These are phyloP conservation scores for Lamellibrachia luymesi DNA, from an alignment of 1,140 invertebrate genomes.

Conservation along the genomic window DNA sequence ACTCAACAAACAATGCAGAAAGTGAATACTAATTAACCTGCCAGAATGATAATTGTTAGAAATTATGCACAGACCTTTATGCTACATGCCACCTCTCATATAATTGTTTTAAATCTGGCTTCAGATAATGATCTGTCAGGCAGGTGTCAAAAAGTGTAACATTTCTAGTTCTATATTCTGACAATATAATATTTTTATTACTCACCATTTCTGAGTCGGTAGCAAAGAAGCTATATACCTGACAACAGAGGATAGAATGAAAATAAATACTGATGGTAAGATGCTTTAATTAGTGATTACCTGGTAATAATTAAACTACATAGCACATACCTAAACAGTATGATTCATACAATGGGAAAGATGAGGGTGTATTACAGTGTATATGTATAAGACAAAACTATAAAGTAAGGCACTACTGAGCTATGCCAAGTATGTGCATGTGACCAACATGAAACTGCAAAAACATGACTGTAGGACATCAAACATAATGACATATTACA, in stretches of 20 bases:
- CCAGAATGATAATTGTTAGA: no score
- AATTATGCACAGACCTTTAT: no score
- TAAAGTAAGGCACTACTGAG: background rate
- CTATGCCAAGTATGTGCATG: background rate
- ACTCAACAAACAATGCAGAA: background rate
- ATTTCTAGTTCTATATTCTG: background rate
- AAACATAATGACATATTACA: background rate
- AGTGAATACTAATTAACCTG: background rate
- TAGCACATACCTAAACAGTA: background rate
- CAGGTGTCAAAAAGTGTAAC: background rate
- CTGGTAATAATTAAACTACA: background rate
- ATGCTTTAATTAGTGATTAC: background rate
- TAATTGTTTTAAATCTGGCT: background rate
- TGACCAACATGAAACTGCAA: background rate
- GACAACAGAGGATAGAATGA: constrained; percentile 31
- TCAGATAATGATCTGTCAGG: background rate
- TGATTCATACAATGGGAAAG: background rate
- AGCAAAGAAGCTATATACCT: constrained; percentile 83
- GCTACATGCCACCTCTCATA: background rate
- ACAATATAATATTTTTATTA: constrained; percentile 10
- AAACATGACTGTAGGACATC: background rate
- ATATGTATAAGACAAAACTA: background rate
- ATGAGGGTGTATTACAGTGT: background rate
- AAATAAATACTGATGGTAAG: background rate
- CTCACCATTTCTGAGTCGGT: constrained; percentile 62